Percentiles rank a stretch among this genome's conserved stretches.
Evolutionary conservation across 2,888 invertebrate species (phyloP).

Genomic region (Aphrophora alni): DNA sequence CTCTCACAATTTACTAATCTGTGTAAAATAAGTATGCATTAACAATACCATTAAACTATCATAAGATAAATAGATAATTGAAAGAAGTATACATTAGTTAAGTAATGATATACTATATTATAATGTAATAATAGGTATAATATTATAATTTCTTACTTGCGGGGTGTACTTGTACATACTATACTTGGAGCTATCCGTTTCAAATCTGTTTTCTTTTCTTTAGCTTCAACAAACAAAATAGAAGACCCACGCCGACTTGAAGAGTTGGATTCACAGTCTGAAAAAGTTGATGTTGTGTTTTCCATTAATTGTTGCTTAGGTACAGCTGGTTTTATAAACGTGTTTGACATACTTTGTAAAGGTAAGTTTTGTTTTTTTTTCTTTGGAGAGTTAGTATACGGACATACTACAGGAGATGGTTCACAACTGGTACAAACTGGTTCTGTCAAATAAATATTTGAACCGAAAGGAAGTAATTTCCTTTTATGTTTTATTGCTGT

Average conservation of each 20-base stretch:
- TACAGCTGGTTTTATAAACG: neutral
- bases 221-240: conserved; percentile 36
- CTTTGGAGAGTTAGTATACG: neutral
- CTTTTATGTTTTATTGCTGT: neutral
- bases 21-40: too few relatives aligned
- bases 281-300: neutral
- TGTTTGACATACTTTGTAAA: neutral
- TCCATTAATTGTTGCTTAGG: neutral
- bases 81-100: too few relatives aligned
- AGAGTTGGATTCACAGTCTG: conserved; percentile 27
- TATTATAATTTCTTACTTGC: conserved; percentile 56
- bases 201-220: conserved; percentile 29
- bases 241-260: conserved; percentile 28
- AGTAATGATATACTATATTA: neutral
- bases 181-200: conserved; percentile 42
- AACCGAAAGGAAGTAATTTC: neutral
- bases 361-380: neutral
- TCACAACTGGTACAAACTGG: neutral
- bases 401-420: neutral
- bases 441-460: conserved; percentile 3
- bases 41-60: too few relatives aligned
- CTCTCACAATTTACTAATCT: too few relatives aligned
- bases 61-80: too few relatives aligned
- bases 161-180: conserved; percentile 51
- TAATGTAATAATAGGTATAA: conserved; percentile 52